Base-by-base conservation (phyloP, 1,140 invertebrate species). In the Polypedilum vanderplanki region DNA sequence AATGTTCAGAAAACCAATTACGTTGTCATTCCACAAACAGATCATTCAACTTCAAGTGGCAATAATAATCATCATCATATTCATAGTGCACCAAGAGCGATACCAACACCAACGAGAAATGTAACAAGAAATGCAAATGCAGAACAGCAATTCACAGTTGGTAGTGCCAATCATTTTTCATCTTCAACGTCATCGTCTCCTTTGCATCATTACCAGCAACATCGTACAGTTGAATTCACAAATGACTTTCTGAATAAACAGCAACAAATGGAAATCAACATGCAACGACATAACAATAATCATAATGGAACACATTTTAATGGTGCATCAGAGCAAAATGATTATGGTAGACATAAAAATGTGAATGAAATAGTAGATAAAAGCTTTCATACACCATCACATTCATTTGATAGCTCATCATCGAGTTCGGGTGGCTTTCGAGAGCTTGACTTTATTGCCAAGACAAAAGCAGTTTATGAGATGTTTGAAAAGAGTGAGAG, bases 371-470 rank as follows among this genome's bases (percentile, higher is more conserved):
- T 15, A 12, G 46, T 57, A 57, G 46, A 57, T 12, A 57, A 57
- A 57, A 57, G 46, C 46, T 57, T 57, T 57, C 46, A 70, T n/a
- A 20, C 57, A 18, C 20, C 74, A 65, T 40, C 20, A n/a, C n/a
- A 70, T 75, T 40, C 20, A 15, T 17, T 75, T 75, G 74, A 67
- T 75, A 22, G 24, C 15, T 70, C 65, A 46, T 75, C 75, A 41
- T 75, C 75, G 17, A 41, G 41, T 41, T 75, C 75, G 33, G 75
- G 67, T 20, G 75, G 75, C 10, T 75, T 75, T 73, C 40, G 33
- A 18, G 75, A 75, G 41, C 0, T 64, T 10, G 75, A 73, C n/a
- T 73, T 41, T 33, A 41, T 75, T 41, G 8, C 41, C n/a, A 73
- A 70, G 41, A 67, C 73, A 24, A 73, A 33, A 41, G 74, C 33